Evolutionary conservation across 64 coral and sea anemone genomes (phyloP).

Genomic region (Acropora tenuis): DNA sequence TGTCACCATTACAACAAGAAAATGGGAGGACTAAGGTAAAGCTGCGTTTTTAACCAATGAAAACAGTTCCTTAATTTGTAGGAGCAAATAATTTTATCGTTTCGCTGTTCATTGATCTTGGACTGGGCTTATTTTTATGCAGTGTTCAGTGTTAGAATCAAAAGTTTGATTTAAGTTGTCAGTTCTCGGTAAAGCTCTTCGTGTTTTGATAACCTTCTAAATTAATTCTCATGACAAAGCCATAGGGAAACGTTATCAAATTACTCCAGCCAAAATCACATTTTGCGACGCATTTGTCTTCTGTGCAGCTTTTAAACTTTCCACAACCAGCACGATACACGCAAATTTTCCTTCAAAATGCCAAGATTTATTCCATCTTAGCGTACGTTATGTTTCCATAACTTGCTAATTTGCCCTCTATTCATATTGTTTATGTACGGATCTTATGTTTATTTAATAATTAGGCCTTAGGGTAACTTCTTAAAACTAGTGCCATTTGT

Average conservation of each 20-base stretch:
- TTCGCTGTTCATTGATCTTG: too few species aligned
- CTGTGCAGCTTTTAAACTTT: neutral
- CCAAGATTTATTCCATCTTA: neutral
- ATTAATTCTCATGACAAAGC: too few species aligned
- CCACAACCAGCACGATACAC: too few species aligned
- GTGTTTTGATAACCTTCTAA: neutral
- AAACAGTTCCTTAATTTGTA: neutral
- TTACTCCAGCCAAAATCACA: neutral
- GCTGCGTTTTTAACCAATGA: neutral
- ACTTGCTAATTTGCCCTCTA: neutral
- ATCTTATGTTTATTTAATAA: neutral
- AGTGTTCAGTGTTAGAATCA: neutral
- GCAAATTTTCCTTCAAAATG: too few species aligned
- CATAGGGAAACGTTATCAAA: neutral
- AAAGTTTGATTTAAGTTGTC: neutral
- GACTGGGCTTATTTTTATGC: too few species aligned
- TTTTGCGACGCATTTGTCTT: too few species aligned
- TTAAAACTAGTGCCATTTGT: too few species aligned
- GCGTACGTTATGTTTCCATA: neutral
- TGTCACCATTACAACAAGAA: neutral
- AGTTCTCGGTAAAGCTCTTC: neutral
- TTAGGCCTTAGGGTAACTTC: neutral
- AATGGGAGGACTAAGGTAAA: slow-evolving; percentile 16
- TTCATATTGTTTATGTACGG: neutral
- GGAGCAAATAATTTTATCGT: neutral